Base-by-base conservation (phyloP, 2,888 invertebrate genomes). In the Andrena minutula region DNA sequence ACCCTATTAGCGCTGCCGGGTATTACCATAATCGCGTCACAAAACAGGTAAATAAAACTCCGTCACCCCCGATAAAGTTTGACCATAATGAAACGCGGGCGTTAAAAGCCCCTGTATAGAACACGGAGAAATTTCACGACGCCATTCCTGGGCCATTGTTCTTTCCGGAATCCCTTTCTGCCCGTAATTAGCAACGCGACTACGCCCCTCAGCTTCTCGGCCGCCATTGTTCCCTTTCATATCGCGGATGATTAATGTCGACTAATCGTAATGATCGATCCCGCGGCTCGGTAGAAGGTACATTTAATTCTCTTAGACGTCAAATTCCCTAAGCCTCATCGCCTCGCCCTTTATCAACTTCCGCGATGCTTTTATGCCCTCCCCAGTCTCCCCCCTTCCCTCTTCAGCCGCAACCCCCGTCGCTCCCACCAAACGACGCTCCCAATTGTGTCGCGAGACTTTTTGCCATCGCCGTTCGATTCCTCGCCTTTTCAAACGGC, bases 151-250 rank as follows among this genome's bases (percentile, higher is more conserved):
- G 26, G 77, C 41, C 79, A 82, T 86, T 79, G 75, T 86, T 79
- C 79, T 71, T 63, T 75, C 32, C 60, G 65, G 63, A 79, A 86
- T 86, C 75, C 60, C 84, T 86, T 86, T 86, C 86, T 69, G 51
- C 32, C 41, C 75, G 86, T 86, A 86, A 86, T 86, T 86, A 86
- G 86, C 82, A 82, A 86, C 79, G 82, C 66, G 86, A 84, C 79
- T 78, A 61, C 74, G 74, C 63, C 77, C 63, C 69, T 61, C 41
- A n/a, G 26, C 32, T 49, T 53, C 74, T 53, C 71, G 32, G 20
- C 47, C 35, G 66, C 73, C 86, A 86, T 86, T 86, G 86, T 86
- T 82, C 78, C 84, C 71, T 84, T 84, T 84, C 82, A 86, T 79
- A 84, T 77, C 84, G 64, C 51, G 66, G 84, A 86, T 86, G 86